Percentiles rank a stretch among this genome's conserved stretches.
phyloP scores from a whole-genome alignment of 1,140 invertebrate species.

The Antheraea mylitta region DNA sequence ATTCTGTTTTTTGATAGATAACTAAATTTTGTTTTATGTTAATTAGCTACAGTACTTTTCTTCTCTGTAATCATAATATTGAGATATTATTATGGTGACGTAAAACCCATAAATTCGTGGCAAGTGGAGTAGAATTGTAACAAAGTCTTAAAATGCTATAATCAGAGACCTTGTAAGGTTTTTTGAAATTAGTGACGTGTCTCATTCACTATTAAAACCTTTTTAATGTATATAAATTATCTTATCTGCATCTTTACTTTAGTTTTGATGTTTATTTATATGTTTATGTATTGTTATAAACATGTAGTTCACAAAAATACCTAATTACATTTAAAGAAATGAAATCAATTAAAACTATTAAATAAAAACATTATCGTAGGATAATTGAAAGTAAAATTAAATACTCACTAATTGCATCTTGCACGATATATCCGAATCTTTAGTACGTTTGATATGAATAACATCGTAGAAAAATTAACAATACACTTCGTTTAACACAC shows the following conservation, averaged over 20 bases:
- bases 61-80: not conserved
- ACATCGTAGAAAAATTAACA: conserved; percentile 44
- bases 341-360: too few species aligned
- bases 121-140: too few species aligned
- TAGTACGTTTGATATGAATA: conserved; percentile 31
- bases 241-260: too few species aligned
- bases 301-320: too few species aligned
- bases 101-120: not conserved
- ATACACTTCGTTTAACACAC: conserved; percentile 47
- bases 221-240: not conserved
- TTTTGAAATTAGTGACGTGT: not conserved
- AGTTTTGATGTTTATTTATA: too few species aligned
- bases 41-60: not conserved
- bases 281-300: too few species aligned
- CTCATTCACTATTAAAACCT: not conserved
- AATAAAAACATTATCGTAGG: not conserved
- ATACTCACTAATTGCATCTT: conserved; percentile 61
- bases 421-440: conserved; percentile 47
- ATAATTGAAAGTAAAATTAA: conserved; percentile 24
- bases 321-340: too few species aligned
- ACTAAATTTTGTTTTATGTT: too few species aligned
- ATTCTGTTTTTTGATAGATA: too few species aligned
- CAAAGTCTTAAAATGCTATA: not conserved
- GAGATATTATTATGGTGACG: not conserved
- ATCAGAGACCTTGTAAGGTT: not conserved